Evolutionary conservation across 2,113 vertebrate species (phyloP), one percentile per base, ranked within the genome.

Genomic region (Crotalus helleri): DNA sequence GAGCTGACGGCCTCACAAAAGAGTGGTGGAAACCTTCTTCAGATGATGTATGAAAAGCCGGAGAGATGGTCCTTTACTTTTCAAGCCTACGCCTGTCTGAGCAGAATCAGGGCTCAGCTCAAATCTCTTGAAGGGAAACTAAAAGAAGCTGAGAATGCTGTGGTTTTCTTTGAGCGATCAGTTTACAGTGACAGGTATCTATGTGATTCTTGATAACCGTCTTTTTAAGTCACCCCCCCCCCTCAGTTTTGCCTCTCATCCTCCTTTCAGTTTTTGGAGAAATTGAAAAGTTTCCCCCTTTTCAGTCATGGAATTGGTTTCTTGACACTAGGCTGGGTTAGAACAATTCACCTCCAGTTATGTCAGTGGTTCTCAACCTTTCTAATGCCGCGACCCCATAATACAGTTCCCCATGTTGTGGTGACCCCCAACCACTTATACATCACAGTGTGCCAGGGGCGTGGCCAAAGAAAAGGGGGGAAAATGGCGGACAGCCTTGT

Each of bases 61-160:
- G 99, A 99, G 89, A 96, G 99, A 5, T 99, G 99, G 99, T 98
- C 99, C 2, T 99, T 98, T 95, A 99, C 99, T 0, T 99, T 99
- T 98, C 99, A 99, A 94, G 98, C 97, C 0, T 99, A 99, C 0
- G 99, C 98, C 0, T 99, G 98, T 93, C 98, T 99, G 95, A 99
- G 99, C 97, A 97, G 99, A 6, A 97, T 99, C 61, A 97, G 99
- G 0, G 97, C 99, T 0, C 99, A 99, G 97, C 98, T 99, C 13
- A 89, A 59, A 0, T 96, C 96, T 33, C 97, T 98, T 54, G 97
- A 96, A 0, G 98, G 98, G 87, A 98, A 97, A 49, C 96, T 98
- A 6, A 93, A n/a, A 21, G 96, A 98, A 10, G 97, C 96, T 0
- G 98, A 98, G 94, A 96, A 98, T 0, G 98, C 99, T 0, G 99